Evolutionary conservation across 1,140 invertebrate species (phyloP).

Genomic region (Tetramorium alpestre): DNA sequence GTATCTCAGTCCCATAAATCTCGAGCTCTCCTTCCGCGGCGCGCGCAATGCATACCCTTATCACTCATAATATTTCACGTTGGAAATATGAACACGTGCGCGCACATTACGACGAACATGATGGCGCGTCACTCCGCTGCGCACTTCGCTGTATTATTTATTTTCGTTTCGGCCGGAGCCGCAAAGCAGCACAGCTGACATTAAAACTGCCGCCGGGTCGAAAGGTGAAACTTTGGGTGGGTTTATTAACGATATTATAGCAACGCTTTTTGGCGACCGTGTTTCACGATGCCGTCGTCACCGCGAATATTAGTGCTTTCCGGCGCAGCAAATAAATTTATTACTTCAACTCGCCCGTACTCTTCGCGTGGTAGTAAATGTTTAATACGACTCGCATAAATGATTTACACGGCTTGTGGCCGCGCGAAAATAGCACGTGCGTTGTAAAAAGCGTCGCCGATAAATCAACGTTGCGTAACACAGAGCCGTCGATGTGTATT

Average conservation of each 20-base stretch:
- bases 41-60: constrained; percentile 49
- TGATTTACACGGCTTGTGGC: neutral
- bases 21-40: constrained; percentile 43
- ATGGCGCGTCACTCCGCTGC: constrained; percentile 46
- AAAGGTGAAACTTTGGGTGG: constrained; percentile 5
- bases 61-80: constrained; percentile 61
- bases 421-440: neutral
- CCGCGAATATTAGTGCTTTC: constrained; percentile 25
- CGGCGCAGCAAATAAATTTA: constrained; percentile 25
- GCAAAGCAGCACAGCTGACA: neutral
- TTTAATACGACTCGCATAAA: constrained; percentile 22
- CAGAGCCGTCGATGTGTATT: neutral
- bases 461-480: constrained; percentile 23
- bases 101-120: constrained; percentile 48
- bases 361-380: neutral
- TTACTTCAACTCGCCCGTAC: neutral
- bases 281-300: neutral
- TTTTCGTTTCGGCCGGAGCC: constrained; percentile 31
- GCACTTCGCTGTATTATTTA: constrained; percentile 55
- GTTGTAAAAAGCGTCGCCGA: neutral
- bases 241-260: constrained; percentile 10
- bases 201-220: constrained; percentile 9
- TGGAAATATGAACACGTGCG: constrained; percentile 53
- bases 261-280: neutral
- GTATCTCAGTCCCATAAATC: constrained; percentile 48